Evolutionary conservation across 2,113 vertebrate genomes (phyloP).

Genomic region (Orientallactaga bullata): DNA sequence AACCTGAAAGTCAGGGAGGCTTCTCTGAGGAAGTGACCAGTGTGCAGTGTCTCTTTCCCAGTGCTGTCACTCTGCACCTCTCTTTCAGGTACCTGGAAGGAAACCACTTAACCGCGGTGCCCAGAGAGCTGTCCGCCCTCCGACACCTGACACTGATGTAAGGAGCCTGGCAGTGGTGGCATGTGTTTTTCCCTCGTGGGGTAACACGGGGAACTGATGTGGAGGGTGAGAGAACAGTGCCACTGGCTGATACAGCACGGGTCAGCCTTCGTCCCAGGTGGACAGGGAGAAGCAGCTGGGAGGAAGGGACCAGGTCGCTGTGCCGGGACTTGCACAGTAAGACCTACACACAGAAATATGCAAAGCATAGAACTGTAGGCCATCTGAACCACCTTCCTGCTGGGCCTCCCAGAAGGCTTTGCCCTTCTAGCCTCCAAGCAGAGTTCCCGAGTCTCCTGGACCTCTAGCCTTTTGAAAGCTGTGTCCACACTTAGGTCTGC

Average conservation of each 20-base stretch:
- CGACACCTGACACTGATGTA: slow-evolving; percentile 94
- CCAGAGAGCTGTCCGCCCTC: slow-evolving; percentile 93
- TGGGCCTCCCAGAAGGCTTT: neutral
- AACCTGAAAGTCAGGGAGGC: neutral
- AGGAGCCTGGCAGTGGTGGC: slow-evolving; percentile 74
- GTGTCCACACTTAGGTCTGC: neutral
- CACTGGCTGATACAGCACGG: fast-evolving
- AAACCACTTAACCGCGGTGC: slow-evolving; percentile 95
- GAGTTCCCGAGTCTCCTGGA: neutral
- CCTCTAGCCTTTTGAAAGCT: neutral
- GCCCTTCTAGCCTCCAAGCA: neutral
- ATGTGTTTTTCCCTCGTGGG: neutral
- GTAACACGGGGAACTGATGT: neutral
- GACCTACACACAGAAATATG: neutral
- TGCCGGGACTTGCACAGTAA: neutral
- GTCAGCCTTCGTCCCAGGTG: neutral
- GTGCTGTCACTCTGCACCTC: slow-evolving; percentile 38
- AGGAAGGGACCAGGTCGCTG: neutral
- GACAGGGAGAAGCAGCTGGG: too few species aligned
- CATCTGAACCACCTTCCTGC: fast-evolving
- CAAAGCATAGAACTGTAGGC: neutral
- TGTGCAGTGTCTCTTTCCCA: neutral
- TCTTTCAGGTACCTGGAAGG: slow-evolving; percentile 97
- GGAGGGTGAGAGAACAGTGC: fast-evolving
- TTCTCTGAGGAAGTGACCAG: neutral